phyloP scores from a whole-genome alignment of 2,113 vertebrate species.

The Tragelaphus scriptus region DNA sequence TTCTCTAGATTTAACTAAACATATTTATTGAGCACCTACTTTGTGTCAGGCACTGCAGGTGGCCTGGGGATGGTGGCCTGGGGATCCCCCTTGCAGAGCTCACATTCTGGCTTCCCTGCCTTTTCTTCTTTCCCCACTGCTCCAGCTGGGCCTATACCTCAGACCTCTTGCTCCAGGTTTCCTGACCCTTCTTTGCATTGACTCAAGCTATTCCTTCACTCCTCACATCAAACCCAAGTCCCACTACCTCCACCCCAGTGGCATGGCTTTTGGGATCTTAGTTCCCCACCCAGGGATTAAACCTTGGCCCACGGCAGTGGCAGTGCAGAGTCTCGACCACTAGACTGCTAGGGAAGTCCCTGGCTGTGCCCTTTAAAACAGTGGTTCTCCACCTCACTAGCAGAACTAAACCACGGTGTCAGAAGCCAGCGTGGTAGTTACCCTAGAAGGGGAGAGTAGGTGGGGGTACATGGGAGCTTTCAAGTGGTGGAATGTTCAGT shows the following conservation, averaged over 20 bases:
- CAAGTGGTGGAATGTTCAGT: too few species aligned
- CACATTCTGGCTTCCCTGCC: not conserved
- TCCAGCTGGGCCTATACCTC: not conserved
- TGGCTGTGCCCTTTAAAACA: not conserved
- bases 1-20: conserved; percentile 4
- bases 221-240: not conserved
- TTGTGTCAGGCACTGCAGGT: not conserved
- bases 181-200: not conserved
- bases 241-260: not conserved
- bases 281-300: not conserved
- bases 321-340: not conserved
- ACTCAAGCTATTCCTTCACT: not conserved
- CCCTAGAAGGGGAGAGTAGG: not conserved
- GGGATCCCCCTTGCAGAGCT: not conserved
- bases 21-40: not conserved
- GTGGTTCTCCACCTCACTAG: not conserved
- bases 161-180: not conserved
- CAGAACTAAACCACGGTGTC: not conserved
- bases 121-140: not conserved
- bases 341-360: not conserved
- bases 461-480: not conserved
- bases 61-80: not conserved
- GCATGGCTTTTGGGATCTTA: not conserved
- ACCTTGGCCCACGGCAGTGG: not conserved
- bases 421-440: not conserved